Evolutionary conservation across 1,140 invertebrate genomes (phyloP).

Genomic region (Platyscapa corneri): DNA sequence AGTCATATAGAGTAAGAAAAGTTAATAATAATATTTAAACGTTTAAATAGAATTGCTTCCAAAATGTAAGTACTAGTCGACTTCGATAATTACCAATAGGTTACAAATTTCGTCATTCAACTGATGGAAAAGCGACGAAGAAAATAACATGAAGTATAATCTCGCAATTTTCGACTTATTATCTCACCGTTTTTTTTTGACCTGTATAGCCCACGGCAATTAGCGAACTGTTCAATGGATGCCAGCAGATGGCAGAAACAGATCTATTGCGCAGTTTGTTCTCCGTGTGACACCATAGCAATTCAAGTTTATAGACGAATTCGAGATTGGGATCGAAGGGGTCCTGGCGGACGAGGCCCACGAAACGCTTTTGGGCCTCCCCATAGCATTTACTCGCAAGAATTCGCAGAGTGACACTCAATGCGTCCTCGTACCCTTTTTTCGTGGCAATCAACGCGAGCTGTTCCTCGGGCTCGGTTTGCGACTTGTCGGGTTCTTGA

Average conservation of each 20-base stretch:
- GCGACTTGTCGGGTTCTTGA: neutral
- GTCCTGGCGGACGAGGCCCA: slow-evolving; percentile 77
- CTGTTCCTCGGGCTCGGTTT: slow-evolving; percentile 15
- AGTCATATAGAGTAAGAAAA: too few relatives aligned
- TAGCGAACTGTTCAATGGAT: slow-evolving; percentile 78
- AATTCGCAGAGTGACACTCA: slow-evolving; percentile 79
- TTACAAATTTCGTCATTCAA: too few relatives aligned
- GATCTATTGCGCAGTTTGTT: slow-evolving; percentile 70
- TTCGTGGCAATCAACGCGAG: neutral
- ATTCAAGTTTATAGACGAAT: slow-evolving; percentile 78
- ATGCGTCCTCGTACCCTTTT: slow-evolving; percentile 69
- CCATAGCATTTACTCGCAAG: slow-evolving; percentile 80
- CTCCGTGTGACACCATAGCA: slow-evolving; percentile 79
- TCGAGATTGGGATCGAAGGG: slow-evolving; percentile 77
- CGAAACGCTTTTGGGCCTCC: slow-evolving; percentile 79
- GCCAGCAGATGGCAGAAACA: slow-evolving; percentile 79
- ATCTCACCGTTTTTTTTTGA: neutral
- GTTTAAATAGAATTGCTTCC: too few relatives aligned
- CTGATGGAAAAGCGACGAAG: too few relatives aligned
- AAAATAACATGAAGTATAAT: too few relatives aligned
- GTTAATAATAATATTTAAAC: too few relatives aligned
- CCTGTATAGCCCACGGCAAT: slow-evolving; percentile 82
- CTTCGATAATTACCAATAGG: too few relatives aligned
- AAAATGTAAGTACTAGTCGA: too few relatives aligned
- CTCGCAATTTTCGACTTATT: too few relatives aligned